Evolutionary conservation across 2,113 vertebrate species (phyloP).

Genomic region (Rhinogobius similis): DNA sequence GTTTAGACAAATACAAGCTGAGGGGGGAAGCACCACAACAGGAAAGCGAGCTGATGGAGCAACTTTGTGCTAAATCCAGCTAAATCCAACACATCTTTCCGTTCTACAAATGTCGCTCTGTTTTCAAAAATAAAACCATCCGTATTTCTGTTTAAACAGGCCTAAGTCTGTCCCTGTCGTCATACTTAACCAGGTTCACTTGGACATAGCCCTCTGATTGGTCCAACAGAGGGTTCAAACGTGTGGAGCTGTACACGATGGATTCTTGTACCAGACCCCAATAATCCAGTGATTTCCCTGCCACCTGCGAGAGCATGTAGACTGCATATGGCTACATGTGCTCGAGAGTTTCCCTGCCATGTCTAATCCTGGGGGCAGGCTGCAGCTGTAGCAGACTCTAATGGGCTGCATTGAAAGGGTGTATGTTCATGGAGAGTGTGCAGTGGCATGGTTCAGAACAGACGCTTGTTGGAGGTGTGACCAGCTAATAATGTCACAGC

Average conservation of each 20-base stretch:
- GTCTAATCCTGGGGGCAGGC: constrained; percentile 32
- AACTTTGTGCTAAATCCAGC: too few species aligned
- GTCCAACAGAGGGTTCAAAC: neutral
- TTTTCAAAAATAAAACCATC: too few species aligned
- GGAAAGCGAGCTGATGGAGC: too few species aligned
- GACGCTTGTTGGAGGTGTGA: constrained; percentile 49
- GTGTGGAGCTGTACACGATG: too few species aligned
- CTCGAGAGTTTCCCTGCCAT: constrained; percentile 14
- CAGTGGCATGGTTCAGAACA: constrained; percentile 17
- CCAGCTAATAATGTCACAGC: constrained; percentile 63
- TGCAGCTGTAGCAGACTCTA: constrained; percentile 48
- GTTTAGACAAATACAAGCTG: too few species aligned
- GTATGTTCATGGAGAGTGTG: constrained; percentile 3
- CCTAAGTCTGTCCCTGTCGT: too few species aligned
- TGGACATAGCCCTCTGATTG: neutral
- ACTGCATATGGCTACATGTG: constrained; percentile 25
- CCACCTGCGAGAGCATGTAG: constrained; percentile 8
- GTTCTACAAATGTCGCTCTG: too few species aligned
- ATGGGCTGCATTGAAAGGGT: constrained; percentile 45
- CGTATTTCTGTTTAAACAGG: too few species aligned
- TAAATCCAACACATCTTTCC: too few species aligned
- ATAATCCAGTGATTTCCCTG: constrained; percentile 13
- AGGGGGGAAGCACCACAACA: too few species aligned
- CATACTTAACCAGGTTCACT: too few species aligned
- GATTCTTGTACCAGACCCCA: neutral